Evolutionary conservation across 2,888 invertebrate species (phyloP), one percentile per base, ranked within the genome.

Genomic region (Hipparchia sbordonii): DNA sequence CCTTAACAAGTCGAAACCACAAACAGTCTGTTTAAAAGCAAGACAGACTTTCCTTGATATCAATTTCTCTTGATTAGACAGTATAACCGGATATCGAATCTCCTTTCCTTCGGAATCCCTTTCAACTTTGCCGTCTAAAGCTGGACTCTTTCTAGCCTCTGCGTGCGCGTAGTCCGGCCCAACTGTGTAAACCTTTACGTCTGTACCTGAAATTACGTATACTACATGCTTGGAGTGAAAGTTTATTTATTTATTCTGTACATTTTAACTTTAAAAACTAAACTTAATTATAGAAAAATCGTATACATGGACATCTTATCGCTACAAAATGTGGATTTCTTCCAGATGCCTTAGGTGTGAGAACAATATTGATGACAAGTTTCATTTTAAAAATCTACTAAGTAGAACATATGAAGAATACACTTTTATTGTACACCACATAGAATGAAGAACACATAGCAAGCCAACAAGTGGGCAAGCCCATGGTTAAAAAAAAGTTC

Each of bases 101-200:
- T 99, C 99, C 88, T 98, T 98, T 77, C 99, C 99, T 85, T 99
- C 99, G 7, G 98, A 97, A 87, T 99, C 99, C 62, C 99, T 94
- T 87, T 99, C 99, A 60, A 99, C 99, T 91, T 99, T 99, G 0
- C 99, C 99, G 90, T 99, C 99, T 12, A 99, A 94, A 0, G 99
- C 99, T 0, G 99, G 99, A 72, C 99, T 99, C 89, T 99, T 99
- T 71, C 99, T 95, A 0, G 99, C 99, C 90, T 99, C 99, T 0
- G 99, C 99, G 91, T 99, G 99, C 3, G 99, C 99, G 90, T 99
- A 99, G 91, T 99, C 99, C 0, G 99, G 99, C 0, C 99, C 99
- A 48, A 99, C 99, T 0, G 99, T 99, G 89, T 99, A 99, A 46
- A 99, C 99, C 93, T 97, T 96, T 65, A 95, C 95, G 80, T 95